Evolutionary conservation across 2,113 vertebrate species (phyloP), one percentile per base, ranked within the genome.

Genomic region (Callopanchax toddi): DNA sequence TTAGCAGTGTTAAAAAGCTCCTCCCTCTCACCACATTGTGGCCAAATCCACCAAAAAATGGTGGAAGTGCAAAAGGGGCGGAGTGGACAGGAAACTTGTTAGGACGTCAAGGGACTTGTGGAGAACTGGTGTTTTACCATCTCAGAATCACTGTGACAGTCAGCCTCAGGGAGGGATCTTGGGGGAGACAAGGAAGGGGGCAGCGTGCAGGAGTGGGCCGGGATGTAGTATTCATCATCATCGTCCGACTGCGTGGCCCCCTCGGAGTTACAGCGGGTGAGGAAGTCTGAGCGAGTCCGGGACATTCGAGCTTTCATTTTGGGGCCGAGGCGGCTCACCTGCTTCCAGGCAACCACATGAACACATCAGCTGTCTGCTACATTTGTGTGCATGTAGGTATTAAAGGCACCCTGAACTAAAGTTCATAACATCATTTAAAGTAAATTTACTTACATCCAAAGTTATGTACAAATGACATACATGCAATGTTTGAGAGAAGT

Each of bases 291-390:
- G 92, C 97, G 97, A 21, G 97, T 99, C 94, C 96, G 95, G 75
- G 97, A 95, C 97, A 99, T 99, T 93, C 97, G 94, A 90, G 95
- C 97, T 96, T 96, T 98, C 96, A 97, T 97, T 98, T 97, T 99
- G 94, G 96, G 95, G 91, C 93, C 93, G 89, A n/a, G 91, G 58
- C 91, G 91, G 63, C 86, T 81, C 78, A 93, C 90, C 93, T 93
- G 88, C 91, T 93, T 63, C 81, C 88, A 90, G 86, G 89, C 61
- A 84, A 89, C 86, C 86, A 90, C 76, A 91, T 86, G 60, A 32
- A 87, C 78, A 81, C 17, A 77, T 87, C 82, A 89, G 74, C 48
- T 16, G 50, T 39, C 32, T 56, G 29, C 11, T 36, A n/a, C 66
- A 10, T 61, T 20, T 57, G 37, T 58, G 16, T 73, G 48, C 4